A percentile compares a stretch with the other conserved stretches of the same genome.
Evolutionary conservation across 2,797 vertebrate genomes (phyloP).

Genomic region (Poeciliopsis infans): DNA sequence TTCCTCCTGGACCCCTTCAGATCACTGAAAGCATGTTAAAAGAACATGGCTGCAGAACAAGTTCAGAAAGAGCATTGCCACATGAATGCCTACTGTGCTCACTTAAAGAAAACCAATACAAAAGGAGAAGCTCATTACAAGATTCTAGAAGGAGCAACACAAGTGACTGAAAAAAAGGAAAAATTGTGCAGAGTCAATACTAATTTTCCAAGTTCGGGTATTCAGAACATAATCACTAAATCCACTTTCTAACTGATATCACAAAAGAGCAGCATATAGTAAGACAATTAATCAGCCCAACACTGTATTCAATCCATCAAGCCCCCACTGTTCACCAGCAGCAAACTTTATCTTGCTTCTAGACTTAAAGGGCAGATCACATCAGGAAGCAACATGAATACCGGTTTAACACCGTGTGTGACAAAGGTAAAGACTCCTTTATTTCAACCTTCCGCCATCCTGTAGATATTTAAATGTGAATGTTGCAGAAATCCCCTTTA

Average conservation of each 20-base stretch:
- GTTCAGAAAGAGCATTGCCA: constrained; percentile 21
- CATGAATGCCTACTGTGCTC: constrained; percentile 16
- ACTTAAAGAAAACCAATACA: constrained; percentile 22
- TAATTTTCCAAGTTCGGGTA: background rate
- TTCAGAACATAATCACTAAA: background rate
- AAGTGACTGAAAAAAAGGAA: constrained; percentile 1
- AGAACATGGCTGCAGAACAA: constrained; percentile 36
- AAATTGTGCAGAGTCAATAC: constrained; percentile 21
- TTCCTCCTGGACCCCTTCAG: constrained; percentile 39
- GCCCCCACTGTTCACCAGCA: constrained; percentile 11
- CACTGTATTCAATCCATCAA: constrained; percentile 15
- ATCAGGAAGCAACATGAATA: constrained; percentile 38
- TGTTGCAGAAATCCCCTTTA: background rate
- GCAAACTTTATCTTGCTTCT: constrained; percentile 17
- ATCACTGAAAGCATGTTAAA: constrained; percentile 31
- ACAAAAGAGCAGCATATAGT: constrained; percentile 6
- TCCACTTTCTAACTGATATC: constrained; percentile 5
- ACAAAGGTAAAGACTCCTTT: constrained; percentile 22
- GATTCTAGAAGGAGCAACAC: constrained; percentile 20
- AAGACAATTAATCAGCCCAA: background rate
- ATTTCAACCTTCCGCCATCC: constrained; percentile 8
- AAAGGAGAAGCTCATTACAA: constrained; percentile 32
- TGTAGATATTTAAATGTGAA: background rate
- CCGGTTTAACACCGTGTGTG: constrained; percentile 11
- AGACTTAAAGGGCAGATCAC: constrained; percentile 36